Evolutionary conservation across 2,888 invertebrate species (phyloP), one percentile per base, ranked within the genome.

Genomic region (Hemicrepidius hirtus): DNA sequence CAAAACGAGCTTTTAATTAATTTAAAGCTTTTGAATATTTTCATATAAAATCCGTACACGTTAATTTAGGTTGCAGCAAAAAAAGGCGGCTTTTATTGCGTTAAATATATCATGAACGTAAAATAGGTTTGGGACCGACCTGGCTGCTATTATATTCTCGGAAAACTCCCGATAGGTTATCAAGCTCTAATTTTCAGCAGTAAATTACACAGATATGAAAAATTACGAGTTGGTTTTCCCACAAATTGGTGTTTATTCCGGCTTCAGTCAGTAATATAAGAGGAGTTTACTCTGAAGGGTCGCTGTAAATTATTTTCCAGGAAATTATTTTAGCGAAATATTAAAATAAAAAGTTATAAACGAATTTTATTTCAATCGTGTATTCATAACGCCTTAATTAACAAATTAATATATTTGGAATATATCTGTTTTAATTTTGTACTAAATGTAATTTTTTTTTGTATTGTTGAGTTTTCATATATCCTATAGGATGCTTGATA

Each of bases 181-280:
- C 60, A 41, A 60, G 60, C 40, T 60, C 41, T 60, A 60, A 60
- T 60, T 60, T 60, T 37, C 60, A 40, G 60, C 60, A 60, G 60
- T 60, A 60, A 60, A 60, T 60, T 41, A 60, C 40, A 20, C 40
- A 40, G 60, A 60, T 60, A 60, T 60, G 60, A 60, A 60, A 60
- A 60, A 60, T 60, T 60, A 60, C 37, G 60, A 60, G 60, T 37
- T 21, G 37, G 35, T 60, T 60, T 41, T 41, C 21, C 41, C 37
- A 41, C 60, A 60, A 60, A 60, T 60, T 60, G 60, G 41, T 60
- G 41, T 60, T 60, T 60, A 60, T 60, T 60, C 60, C 37, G 28
- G 60, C 60, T 60, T 60, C 41, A 41, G 60, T 60, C 28, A 21
- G 60, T 40, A 21, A 60, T 60, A 60, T 60, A 60, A 59, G 59